These are phyloP conservation scores for Ophion costatus DNA, from an alignment of 2,888 invertebrate species.

Conservation along the genomic window DNA sequence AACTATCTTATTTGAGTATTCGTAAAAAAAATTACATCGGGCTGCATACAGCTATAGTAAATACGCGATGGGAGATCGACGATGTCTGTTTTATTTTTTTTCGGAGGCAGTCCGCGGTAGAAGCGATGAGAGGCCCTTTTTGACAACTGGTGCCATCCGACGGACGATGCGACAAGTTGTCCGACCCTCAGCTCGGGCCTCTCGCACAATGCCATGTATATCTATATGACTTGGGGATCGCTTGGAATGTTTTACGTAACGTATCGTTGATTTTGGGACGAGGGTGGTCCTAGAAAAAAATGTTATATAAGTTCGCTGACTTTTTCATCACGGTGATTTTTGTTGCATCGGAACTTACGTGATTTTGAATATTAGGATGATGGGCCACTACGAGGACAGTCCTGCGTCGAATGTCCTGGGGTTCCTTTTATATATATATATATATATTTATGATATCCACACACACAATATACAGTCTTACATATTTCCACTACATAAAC, in stretches of 20 bases:
- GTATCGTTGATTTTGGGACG: too few species aligned
- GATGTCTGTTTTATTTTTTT: neutral
- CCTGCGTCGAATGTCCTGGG: conserved; percentile 58
- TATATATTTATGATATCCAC: too few species aligned
- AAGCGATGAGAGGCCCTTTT: conserved; percentile 24
- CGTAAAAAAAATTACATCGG: neutral
- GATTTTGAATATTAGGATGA: too few species aligned
- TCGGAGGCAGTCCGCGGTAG: neutral
- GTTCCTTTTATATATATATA: conserved; percentile 47
- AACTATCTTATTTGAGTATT: conserved; percentile 13
- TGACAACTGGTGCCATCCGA: conserved; percentile 74
- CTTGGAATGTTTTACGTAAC: too few species aligned
- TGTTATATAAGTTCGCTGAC: too few species aligned
- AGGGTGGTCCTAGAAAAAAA: too few species aligned
- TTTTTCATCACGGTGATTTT: too few species aligned
- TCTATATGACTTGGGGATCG: too few species aligned
- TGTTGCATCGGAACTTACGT: too few species aligned
- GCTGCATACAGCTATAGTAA: neutral
- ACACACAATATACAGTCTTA: too few species aligned
- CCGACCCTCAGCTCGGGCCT: conserved; percentile 61
- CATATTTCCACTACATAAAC: too few species aligned
- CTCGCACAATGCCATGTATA: conserved; percentile 13
- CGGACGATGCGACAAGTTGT: conserved; percentile 54
- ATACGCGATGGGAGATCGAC: neutral
- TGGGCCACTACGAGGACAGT: neutral